A percentile compares a stretch with the other conserved stretches of the same genome.
Evolutionary conservation across 2,113 vertebrate genomes (phyloP).

Genomic region (Leptocoma aspasia): DNA sequence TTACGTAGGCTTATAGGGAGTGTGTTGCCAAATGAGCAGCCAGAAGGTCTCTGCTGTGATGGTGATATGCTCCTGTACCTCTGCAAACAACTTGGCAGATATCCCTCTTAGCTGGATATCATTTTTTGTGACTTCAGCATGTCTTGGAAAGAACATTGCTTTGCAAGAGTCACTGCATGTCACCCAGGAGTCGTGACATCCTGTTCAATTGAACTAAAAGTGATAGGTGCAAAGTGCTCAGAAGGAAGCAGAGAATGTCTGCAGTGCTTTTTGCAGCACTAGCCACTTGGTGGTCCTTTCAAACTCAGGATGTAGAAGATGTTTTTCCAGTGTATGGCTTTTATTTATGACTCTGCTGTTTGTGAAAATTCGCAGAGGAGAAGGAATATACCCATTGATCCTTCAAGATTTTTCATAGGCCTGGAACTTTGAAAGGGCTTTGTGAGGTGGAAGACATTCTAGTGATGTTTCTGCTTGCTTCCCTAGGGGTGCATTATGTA

Average conservation of each 20-base stretch:
- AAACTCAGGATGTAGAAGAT: not conserved
- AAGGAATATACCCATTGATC: fast-evolving
- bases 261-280: not conserved
- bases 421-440: not conserved
- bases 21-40: not conserved
- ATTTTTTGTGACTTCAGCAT: not conserved
- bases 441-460: not conserved
- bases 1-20: fast-evolving
- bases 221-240: not conserved
- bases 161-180: not conserved
- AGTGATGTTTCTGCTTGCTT: not conserved
- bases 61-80: not conserved
- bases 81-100: not conserved
- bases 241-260: not conserved
- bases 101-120: not conserved
- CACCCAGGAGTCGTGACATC: fast-evolving
- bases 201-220: not conserved
- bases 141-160: not conserved
- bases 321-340: not conserved
- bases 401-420: not conserved
- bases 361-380: not conserved
- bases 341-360: not conserved
- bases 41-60: not conserved
- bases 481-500: slow-evolving; percentile 86
- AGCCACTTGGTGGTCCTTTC: not conserved